phyloP scores from a whole-genome alignment of 2,797 vertebrate genomes.

The Labeo calbasu region DNA sequence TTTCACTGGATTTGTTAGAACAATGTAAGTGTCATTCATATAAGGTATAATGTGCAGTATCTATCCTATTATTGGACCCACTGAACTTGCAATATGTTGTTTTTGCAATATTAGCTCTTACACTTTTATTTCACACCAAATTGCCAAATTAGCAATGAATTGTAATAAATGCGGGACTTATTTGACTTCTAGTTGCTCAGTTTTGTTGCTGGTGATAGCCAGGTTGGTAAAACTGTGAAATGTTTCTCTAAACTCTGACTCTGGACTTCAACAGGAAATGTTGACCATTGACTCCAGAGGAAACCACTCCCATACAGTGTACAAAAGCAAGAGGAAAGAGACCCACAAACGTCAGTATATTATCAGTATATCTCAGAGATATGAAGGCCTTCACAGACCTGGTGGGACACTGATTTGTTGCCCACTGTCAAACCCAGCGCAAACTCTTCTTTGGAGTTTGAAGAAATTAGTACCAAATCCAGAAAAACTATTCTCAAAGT shows the following conservation, averaged over 20 bases:
- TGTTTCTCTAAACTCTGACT: constrained; percentile 14
- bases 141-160: neutral
- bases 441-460: neutral
- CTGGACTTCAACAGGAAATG: constrained; percentile 67
- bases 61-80: constrained; percentile 21
- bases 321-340: constrained; percentile 65
- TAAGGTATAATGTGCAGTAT: neutral
- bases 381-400: constrained; percentile 56
- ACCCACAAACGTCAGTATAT: constrained; percentile 45
- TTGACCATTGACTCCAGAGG: constrained; percentile 62
- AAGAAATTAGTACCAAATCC: neutral
- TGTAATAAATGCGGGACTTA: neutral
- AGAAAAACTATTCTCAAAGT: neutral
- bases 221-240: neutral
- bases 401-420: neutral
- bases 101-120: neutral
- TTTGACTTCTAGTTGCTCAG: neutral
- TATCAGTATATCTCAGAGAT: constrained; percentile 35
- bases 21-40: neutral
- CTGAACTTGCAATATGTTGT: neutral
- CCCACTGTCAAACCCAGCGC: neutral
- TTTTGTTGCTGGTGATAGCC: neutral
- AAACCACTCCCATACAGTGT: constrained; percentile 69
- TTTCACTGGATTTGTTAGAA: neutral
- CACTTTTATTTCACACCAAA: neutral